Percentiles rank a stretch among this genome's conserved stretches.
These are phyloP conservation scores for Tribolium freemani DNA, from an alignment of 2,888 invertebrate genomes.

Conservation along the genomic window DNA sequence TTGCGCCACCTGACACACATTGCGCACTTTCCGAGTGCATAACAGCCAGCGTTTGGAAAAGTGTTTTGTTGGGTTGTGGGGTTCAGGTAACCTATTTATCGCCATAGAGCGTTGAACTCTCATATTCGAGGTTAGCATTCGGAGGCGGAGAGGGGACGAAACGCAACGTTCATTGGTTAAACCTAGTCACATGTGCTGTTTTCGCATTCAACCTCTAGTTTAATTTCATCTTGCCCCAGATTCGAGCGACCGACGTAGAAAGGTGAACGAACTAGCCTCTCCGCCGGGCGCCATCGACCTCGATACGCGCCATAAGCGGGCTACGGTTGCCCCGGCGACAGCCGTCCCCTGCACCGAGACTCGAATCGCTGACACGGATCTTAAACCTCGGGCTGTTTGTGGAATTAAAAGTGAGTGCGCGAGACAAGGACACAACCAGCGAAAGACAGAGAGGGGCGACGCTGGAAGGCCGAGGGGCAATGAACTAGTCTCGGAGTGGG, in stretches of 20 bases:
- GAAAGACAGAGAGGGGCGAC: slow-evolving; percentile 54
- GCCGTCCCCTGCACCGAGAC: slow-evolving; percentile 53
- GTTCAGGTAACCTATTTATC: slow-evolving; percentile 67
- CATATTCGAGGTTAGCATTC: slow-evolving; percentile 61
- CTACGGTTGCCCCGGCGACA: slow-evolving; percentile 61
- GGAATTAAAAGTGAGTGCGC: slow-evolving; percentile 63
- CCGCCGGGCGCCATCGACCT: slow-evolving; percentile 67
- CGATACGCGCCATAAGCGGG: slow-evolving; percentile 57
- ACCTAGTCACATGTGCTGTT: slow-evolving; percentile 65
- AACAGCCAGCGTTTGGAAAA: slow-evolving; percentile 47
- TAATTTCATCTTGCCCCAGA: slow-evolving; percentile 78
- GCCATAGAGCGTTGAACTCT: slow-evolving; percentile 66
- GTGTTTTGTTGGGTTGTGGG: slow-evolving; percentile 23
- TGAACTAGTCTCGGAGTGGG: slow-evolving; percentile 73
- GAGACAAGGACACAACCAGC: slow-evolving; percentile 54
- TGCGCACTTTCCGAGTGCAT: slow-evolving; percentile 45
- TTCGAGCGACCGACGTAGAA: slow-evolving; percentile 66
- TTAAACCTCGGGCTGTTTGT: slow-evolving; percentile 60
- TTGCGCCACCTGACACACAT: slow-evolving; percentile 28
- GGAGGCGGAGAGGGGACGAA: slow-evolving; percentile 51
- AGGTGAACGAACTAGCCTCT: slow-evolving; percentile 76
- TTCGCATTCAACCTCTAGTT: slow-evolving; percentile 69
- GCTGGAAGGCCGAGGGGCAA: slow-evolving; percentile 74
- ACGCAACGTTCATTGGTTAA: slow-evolving; percentile 59
- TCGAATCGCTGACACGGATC: slow-evolving; percentile 63